These are phyloP conservation scores for Abrostola tripartita DNA, from an alignment of 2,888 invertebrate species.

Conservation along the genomic window DNA sequence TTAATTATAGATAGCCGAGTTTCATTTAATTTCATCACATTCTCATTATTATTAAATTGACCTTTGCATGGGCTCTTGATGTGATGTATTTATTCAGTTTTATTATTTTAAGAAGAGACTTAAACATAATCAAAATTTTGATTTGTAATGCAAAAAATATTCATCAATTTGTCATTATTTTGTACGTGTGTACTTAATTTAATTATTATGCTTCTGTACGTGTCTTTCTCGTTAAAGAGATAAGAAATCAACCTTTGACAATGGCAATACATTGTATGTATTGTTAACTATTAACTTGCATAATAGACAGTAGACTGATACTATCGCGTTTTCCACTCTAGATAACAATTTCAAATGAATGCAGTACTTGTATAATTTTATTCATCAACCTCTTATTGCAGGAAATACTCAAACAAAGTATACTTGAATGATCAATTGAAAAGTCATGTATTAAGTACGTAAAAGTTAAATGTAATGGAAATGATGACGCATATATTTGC, in stretches of 20 bases:
- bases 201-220: constrained; percentile 7
- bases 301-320: constrained; percentile 50
- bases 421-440: constrained; percentile 27
- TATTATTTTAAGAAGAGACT: too few relatives aligned
- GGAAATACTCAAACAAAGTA: constrained; percentile 40
- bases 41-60: constrained; percentile 64
- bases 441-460: constrained; percentile 15
- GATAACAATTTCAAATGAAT: constrained; percentile 50
- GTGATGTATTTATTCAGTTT: constrained; percentile 21
- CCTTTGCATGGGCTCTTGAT: constrained; percentile 42
- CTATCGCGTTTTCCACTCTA: constrained; percentile 50
- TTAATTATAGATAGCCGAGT: constrained; percentile 75
- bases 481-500: constrained; percentile 15
- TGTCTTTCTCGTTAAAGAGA: constrained; percentile 33
- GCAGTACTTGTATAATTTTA: constrained; percentile 42
- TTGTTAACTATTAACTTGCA: constrained; percentile 50
- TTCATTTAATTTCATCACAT: constrained; percentile 73
- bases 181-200: background rate
- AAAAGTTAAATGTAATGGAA: constrained; percentile 23
- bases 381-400: constrained; percentile 43
- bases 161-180: background rate
- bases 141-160: too few relatives aligned
- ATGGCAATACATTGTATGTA: constrained; percentile 48
- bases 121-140: too few relatives aligned
- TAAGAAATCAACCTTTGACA: constrained; percentile 54